Conservation (phyloP, 2,797 vertebrate species). For the Alosa sapidissima region DNA sequence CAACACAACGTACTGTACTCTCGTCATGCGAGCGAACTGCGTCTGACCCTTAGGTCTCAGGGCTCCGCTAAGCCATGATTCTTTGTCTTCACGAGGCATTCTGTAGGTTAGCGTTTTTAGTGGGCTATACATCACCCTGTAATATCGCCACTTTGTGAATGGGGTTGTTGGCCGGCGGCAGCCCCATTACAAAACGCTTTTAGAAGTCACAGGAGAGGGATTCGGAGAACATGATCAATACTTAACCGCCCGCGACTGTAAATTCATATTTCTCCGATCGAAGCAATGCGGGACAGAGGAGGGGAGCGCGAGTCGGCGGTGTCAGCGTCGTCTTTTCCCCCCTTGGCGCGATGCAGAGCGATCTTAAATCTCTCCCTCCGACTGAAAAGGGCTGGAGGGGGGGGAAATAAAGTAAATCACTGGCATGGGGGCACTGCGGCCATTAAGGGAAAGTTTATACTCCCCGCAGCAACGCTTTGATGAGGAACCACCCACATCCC, state of each 20-base stretch:
- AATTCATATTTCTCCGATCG: constrained; percentile 36
- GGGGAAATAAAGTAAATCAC: constrained; percentile 38
- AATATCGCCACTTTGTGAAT: not conserved
- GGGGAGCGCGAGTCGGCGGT: constrained; percentile 17
- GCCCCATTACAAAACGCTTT: constrained; percentile 18
- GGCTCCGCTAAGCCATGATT: not conserved
- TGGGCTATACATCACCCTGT: not conserved
- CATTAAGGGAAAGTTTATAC: constrained; percentile 46
- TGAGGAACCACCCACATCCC: constrained; percentile 50
- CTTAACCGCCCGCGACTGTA: constrained; percentile 23
- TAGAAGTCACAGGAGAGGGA: constrained; percentile 22
- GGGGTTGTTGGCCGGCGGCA: not conserved
- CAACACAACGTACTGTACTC: not conserved
- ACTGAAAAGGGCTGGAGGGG: constrained; percentile 33
- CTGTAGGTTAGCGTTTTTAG: not conserved
- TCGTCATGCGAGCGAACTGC: not conserved
- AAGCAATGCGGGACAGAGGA: not conserved
- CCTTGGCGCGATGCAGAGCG: constrained; percentile 27
- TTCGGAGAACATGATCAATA: constrained; percentile 42
- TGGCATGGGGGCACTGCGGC: constrained; percentile 35
- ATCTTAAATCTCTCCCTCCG: constrained; percentile 36
- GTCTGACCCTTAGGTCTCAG: not conserved
- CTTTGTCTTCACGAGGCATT: not conserved
- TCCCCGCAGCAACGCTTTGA: constrained; percentile 45
- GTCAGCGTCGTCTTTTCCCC: constrained; percentile 28